Base-by-base conservation (phyloP, 2,888 invertebrate genomes). In the Drosophila melanocephala region DNA sequence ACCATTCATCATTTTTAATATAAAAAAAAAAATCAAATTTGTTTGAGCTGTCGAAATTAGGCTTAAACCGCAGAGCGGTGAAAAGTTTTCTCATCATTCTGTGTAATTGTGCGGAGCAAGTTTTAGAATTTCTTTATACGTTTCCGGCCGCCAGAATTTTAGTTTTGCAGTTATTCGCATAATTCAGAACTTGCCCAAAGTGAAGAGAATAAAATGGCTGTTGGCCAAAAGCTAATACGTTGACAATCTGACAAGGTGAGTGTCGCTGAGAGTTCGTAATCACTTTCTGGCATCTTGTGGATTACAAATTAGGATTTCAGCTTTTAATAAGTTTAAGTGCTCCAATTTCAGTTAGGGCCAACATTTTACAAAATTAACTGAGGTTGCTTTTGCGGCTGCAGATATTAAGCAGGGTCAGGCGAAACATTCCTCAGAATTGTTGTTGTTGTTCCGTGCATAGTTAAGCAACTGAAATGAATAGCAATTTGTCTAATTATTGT, bases 41-140 rank as follows among this genome's bases (percentile, higher is more conserved):
- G 30, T 32, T 44, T 44, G 58, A 32, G 44, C 32, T 32, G 22
- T 32, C 28, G 10, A 58, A 58, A 58, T 42, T 58, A 58, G 44
- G 58, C 58, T 44, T 44, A 69, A 58, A 68, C 39, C 35, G 51
- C 28, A 51, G 10, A 26, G 16, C 51, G 47, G 42, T 62, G n/a
- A 72, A 72, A 88, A 84, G 64, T 84, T 84, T 84, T 79, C 83
- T 75, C 84, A 88, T 84, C 84, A 85, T 79, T 83, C 73, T 73
- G 70, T 59, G 74, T 84, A 87, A 84, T 84, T 79, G 68, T 79
- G 89, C 80, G 86, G 83, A 79, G 69, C 55, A 84, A 82, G 79
- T 79, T 84, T 68, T 39, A 26, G 79, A 82, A 84, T 84, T 84
- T 47, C 26, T 79, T 72, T 88, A 79, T 75, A 79, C 62, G 77